Evolutionary conservation across 2,888 invertebrate genomes (phyloP).

Genomic region (Beris chalybata): DNA sequence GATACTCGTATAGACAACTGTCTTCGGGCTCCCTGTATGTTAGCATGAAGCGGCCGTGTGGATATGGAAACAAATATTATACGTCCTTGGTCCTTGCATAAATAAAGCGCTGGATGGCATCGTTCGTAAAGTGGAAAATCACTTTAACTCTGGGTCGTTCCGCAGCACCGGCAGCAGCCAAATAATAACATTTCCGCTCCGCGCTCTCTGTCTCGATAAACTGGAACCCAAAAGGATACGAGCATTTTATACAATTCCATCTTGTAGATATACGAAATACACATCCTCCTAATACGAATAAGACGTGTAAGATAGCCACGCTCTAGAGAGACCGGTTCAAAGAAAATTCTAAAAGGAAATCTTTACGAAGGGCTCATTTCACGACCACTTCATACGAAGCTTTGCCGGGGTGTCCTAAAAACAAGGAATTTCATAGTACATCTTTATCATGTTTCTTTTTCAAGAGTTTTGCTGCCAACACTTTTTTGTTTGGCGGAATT

Average conservation of each 20-base stretch:
- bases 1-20: slow-evolving; percentile 23
- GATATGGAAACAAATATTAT: slow-evolving; percentile 27
- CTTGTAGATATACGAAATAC: slow-evolving; percentile 13
- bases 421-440: slow-evolving; percentile 16
- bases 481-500: not conserved
- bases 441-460: slow-evolving; percentile 6
- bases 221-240: slow-evolving; percentile 21
- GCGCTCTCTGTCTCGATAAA: slow-evolving; percentile 34
- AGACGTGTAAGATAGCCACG: slow-evolving; percentile 9
- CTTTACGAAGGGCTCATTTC: slow-evolving; percentile 21
- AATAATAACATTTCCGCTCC: slow-evolving; percentile 36
- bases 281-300: not conserved
- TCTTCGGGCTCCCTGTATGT: slow-evolving; percentile 11
- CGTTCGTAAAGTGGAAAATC: slow-evolving; percentile 38
- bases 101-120: slow-evolving; percentile 23
- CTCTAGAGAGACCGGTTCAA: not conserved
- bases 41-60: not conserved
- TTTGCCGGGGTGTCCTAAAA: not conserved
- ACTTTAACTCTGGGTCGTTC: slow-evolving; percentile 36
- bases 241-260: slow-evolving; percentile 29
- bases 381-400: not conserved
- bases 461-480: slow-evolving; percentile 14
- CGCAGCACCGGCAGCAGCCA: slow-evolving; percentile 28
- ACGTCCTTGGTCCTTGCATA: slow-evolving; percentile 27
- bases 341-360: slow-evolving; percentile 15